Evolutionary conservation across 2,888 invertebrate genomes (phyloP).

Genomic region (Lapara coniferarum): DNA sequence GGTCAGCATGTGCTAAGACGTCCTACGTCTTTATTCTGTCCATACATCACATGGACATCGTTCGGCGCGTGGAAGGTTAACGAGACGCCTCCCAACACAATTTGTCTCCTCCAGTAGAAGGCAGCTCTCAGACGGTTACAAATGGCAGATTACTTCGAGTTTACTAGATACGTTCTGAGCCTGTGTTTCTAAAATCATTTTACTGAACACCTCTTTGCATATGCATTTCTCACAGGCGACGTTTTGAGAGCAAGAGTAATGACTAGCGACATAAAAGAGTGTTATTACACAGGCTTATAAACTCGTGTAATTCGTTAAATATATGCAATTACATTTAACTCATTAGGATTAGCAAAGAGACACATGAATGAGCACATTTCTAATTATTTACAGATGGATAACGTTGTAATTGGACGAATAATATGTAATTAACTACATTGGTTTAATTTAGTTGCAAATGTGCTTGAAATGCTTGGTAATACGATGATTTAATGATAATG

Average conservation of each 20-base stretch:
- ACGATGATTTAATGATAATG: too few relatives aligned
- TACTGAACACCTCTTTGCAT: conserved; percentile 21
- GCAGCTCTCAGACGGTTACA: conserved; percentile 64
- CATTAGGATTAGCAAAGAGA: not conserved
- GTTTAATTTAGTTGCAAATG: too few relatives aligned
- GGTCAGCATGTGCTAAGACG: conserved; percentile 17
- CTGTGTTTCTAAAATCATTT: conserved; percentile 24
- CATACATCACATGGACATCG: conserved; percentile 20
- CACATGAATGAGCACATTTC: conserved; percentile 1
- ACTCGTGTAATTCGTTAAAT: not conserved
- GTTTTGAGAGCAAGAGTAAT: conserved; percentile 7
- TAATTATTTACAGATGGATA: not conserved
- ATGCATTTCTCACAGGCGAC: conserved; percentile 20
- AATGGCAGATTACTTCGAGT: conserved; percentile 70
- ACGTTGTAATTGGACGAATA: too few relatives aligned
- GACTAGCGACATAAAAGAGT: conserved; percentile 1
- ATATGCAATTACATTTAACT: not conserved
- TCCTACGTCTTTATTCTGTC: not conserved
- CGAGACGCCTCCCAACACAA: conserved; percentile 49
- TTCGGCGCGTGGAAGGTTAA: conserved; percentile 43
- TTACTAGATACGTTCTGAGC: conserved; percentile 49
- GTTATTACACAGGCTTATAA: not conserved
- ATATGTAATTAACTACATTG: too few relatives aligned
- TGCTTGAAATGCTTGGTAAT: too few relatives aligned
- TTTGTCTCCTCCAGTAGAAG: conserved; percentile 59